Base-by-base conservation (phyloP, 1,140 invertebrate species). In the Luehdorfia chinensis region DNA sequence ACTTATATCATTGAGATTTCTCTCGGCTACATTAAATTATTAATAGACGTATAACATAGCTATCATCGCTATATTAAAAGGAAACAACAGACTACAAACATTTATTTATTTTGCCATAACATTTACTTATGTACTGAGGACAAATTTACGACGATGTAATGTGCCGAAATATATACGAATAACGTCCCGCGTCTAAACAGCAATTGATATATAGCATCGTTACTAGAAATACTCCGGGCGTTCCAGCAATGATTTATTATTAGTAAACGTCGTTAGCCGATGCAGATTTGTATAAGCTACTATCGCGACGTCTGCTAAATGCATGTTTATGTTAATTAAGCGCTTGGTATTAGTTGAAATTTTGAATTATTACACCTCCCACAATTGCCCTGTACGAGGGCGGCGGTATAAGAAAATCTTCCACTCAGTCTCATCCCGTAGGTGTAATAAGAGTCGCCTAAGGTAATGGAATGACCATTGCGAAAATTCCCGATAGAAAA, bases 181-280 rank as follows among this genome's bases (percentile, higher is more conserved):
- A 36, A 41, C 39, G 39, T 7, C 5, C 9, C n/a, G 7, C 6
- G 21, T 25, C 37, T 41, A 41, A 41, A 41, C 37, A 43, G 12
- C 25, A 8, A 30, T 18, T 43, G 39, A 43, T 43, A 43, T 43
- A 43, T 43, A 16, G 39, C 14, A 14, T 19, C 32, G 15, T 30
- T 30, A 43, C 39, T 43, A 25, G 14, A 43, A 43, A 43, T 43
- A 43, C 39, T 43, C 28, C 25, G 25, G 25, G 39, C 13, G 39
- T 43, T 43, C 39, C 39, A 43, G 39, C 11, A 14, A 27, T 43
- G 25, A 43, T 43, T 43, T 43, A 43, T 43, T 43, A 36, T 11
- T 36, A 39, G 36, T 25, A 15, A 18, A 15, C 39, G 39, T n/a
- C 14, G 14, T 43, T 18, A 1, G 25, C 9, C 25, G 21, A 27